phyloP scores from a whole-genome alignment of 2,113 vertebrate genomes.

The zebrafish (Danio rerio) region DNA sequence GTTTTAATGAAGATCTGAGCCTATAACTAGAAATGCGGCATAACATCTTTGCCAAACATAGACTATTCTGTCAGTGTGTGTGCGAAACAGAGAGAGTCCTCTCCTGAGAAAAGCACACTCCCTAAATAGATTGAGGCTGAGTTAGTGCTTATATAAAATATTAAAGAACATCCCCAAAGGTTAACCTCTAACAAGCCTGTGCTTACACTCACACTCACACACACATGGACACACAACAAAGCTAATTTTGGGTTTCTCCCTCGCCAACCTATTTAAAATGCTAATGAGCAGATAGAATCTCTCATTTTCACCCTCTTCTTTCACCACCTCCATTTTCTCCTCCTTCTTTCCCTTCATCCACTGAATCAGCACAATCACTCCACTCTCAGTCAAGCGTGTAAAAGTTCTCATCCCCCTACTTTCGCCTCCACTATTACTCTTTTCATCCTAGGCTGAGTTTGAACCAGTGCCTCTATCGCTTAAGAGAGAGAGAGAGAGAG shows the following conservation, averaged over 20 bases:
- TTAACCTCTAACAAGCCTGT: slow-evolving; percentile 20
- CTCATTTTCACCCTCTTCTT: background rate
- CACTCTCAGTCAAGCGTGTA: slow-evolving; percentile 5
- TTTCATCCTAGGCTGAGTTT: slow-evolving; percentile 50
- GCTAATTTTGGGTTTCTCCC: slow-evolving; percentile 1
- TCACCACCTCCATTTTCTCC: too few relatives aligned
- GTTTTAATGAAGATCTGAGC: background rate
- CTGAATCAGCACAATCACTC: slow-evolving; percentile 11
- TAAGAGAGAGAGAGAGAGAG: background rate
- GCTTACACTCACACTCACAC: background rate
- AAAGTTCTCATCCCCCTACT: slow-evolving; percentile 27
- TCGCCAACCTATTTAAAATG: slow-evolving; percentile 6
- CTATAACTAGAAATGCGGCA: background rate
- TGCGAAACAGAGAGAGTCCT: background rate
- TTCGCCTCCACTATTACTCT: slow-evolving; percentile 43
- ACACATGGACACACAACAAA: slow-evolving; percentile 23
- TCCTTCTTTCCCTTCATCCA: background rate
- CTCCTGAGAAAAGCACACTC: slow-evolving; percentile 37
- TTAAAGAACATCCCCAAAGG: slow-evolving; percentile 41
- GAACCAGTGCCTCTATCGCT: slow-evolving; percentile 33
- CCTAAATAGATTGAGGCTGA: slow-evolving; percentile 32
- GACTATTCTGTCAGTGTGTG: background rate
- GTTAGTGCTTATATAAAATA: slow-evolving; percentile 38
- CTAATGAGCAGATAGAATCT: slow-evolving; percentile 7
- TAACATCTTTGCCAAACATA: background rate